A percentile compares a stretch with the other conserved stretches of the same genome.
Conservation (phyloP, 2,888 invertebrate species). For the Drosophila affinis region DNA sequence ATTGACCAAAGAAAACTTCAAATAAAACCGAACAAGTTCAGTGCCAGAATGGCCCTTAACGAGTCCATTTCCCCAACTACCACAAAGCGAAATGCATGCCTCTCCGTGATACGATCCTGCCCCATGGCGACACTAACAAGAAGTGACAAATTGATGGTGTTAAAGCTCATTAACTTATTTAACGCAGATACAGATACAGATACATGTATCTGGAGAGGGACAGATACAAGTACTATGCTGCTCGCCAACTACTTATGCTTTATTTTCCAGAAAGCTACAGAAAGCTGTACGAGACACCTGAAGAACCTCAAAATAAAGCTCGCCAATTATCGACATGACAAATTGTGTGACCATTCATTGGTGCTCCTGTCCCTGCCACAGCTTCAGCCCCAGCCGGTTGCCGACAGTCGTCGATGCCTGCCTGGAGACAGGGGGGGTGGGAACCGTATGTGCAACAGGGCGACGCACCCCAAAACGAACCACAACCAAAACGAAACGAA, state of each 20-base stretch:
- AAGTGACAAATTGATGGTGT: slow-evolving; percentile 83
- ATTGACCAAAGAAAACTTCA: not conserved
- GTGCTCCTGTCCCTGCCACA: not conserved
- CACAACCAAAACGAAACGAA: slow-evolving; percentile 10
- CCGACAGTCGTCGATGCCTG: slow-evolving; percentile 9
- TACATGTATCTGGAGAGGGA: slow-evolving; percentile 14
- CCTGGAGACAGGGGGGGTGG: no score
- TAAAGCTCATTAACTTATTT: slow-evolving; percentile 81
- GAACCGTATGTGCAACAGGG: slow-evolving; percentile 41
- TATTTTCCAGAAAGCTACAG: slow-evolving; percentile 6
- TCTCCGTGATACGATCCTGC: slow-evolving; percentile 1
- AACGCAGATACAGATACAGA: slow-evolving; percentile 45
- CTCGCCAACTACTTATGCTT: slow-evolving; percentile 35
- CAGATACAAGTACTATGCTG: slow-evolving; percentile 12
- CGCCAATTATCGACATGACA: slow-evolving; percentile 81
- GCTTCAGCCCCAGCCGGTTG: not conserved
- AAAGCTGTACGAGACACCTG: slow-evolving; percentile 21
- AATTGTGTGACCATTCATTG: slow-evolving; percentile 66
- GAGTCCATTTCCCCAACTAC: slow-evolving; percentile 17
- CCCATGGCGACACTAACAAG: slow-evolving; percentile 77
- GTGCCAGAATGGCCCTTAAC: not conserved
- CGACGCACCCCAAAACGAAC: slow-evolving; percentile 19
- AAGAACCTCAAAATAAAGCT: slow-evolving; percentile 72
- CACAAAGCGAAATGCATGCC: not conserved
- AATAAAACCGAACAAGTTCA: not conserved